Base-by-base conservation (phyloP, 2,888 invertebrate species). In the Aleiodes leptofemur region DNA sequence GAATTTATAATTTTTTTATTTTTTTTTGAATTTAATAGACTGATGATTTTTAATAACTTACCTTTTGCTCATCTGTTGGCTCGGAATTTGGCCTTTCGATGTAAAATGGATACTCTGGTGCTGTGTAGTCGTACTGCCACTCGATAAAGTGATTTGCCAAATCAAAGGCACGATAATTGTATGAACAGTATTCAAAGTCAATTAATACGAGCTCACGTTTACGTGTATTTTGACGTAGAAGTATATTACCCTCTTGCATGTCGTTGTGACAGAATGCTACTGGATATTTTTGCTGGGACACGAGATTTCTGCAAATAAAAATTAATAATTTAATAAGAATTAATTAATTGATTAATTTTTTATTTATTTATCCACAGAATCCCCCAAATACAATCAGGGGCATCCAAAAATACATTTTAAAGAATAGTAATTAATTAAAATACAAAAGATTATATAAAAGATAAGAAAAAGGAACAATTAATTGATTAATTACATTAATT, bases 211-310 rank as follows among this genome's bases (percentile, higher is more conserved):
- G 90, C 79, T 93, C 92, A 0, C 93, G 93, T 71, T 92, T 92
- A 0, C 91, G 91, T 13, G 86, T 82, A 72, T 88, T 91, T 79
- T 91, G 90, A 57, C 90, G 90, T 76, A 93, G 86, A n/a, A 94
- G 88, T 81, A 94, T 93, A 86, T 93, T 92, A 90, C 96, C 98
- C 91, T 97, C 97, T 88, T 98, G 98, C 91, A 98, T 91, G 86
- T 98, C 98, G 87, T 98, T 98, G 89, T 98, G 98, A 82, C 97
- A 97, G 90, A 98, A 98, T 0, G 96, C 94, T 0, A 98, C 97
- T 0, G 97, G 96, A 70, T 91, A 84, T 72, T 90, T 90, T 3
- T 86, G 85, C 57, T 84, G 86, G 29, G 57, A 83, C 4, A 86
- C 84, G n/a, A 88, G 75, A 34, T 84, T 83, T 83, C 93, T 93